These are phyloP conservation scores for Dicranocentrus wangi DNA, from an alignment of 2,888 invertebrate species.

Conservation along the genomic window DNA sequence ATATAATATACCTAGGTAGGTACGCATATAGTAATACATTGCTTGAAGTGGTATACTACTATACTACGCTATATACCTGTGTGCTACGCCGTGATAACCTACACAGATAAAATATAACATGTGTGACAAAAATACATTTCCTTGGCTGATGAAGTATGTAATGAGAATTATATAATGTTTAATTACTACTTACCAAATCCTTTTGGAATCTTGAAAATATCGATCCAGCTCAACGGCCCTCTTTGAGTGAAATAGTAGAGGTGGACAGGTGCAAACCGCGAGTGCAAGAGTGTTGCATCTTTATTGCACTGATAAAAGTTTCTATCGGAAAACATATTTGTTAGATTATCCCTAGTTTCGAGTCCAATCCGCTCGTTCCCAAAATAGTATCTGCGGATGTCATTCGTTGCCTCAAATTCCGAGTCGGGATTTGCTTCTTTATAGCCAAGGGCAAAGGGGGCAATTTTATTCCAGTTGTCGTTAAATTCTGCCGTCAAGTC, in stretches of 20 bases:
- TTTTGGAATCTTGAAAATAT: slow-evolving; percentile 67
- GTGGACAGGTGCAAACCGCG: slow-evolving; percentile 60
- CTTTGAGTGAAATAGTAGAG: slow-evolving; percentile 67
- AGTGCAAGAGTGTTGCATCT: slow-evolving; percentile 56
- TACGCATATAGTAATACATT: too few species aligned
- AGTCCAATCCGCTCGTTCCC: slow-evolving; percentile 48
- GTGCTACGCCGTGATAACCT: slow-evolving; percentile 66
- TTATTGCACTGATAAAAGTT: slow-evolving; percentile 68
- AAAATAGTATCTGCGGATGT: slow-evolving; percentile 66
- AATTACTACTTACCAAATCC: slow-evolving; percentile 39
- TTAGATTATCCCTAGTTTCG: slow-evolving; percentile 63
- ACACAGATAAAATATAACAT: too few species aligned
- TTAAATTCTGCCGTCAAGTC: slow-evolving; percentile 67
- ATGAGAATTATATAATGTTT: background rate
- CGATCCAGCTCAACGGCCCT: slow-evolving; percentile 66
- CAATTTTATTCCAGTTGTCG: slow-evolving; percentile 67
- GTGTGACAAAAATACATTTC: too few species aligned
- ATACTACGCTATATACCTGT: too few species aligned
- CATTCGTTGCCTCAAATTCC: slow-evolving; percentile 36
- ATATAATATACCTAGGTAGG: too few species aligned
- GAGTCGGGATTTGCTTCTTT: slow-evolving; percentile 39
- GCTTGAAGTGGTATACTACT: too few species aligned
- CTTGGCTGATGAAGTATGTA: too few species aligned
- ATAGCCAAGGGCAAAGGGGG: slow-evolving; percentile 65
- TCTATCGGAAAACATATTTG: slow-evolving; percentile 67